Base-by-base conservation (phyloP, 2,888 invertebrate genomes). In the Cryptophagus acutangulus region DNA sequence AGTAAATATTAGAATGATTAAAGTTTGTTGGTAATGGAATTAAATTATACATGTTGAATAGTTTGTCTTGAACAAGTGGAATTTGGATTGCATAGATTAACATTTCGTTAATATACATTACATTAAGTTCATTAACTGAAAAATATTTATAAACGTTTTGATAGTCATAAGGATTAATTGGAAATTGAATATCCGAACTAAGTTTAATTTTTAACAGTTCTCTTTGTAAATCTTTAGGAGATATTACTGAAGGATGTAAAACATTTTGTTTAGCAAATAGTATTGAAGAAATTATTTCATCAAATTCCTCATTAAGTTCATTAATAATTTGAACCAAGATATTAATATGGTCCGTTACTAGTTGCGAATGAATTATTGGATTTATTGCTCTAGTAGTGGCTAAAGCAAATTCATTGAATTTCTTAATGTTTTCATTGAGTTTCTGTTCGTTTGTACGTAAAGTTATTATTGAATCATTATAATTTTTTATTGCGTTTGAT, bases 401-500 rank as follows among this genome's bases (percentile, higher is more conserved):
- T 5, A 3, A 8, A 8, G 2, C n/a, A 31, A 31, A 31, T 15
- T 31, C 16, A 16, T 31, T 31, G 16, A 31, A 31, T 31, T 31
- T 8, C 3, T 5, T 3, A 31, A 31, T 31, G n/a, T 31, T 31
- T 3, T 31, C 31, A 31, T 31, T 31, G 3, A 31, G 12, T 31
- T 41, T 43, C 3, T 39, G 16, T 38, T 50, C 46, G 16, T 46
- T 48, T 15, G 24, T 2, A 33, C 39, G 39, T n/a, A 46, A 37
- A 2, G 29, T 24, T 29, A 8, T 8, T 13, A 45, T 12, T 8
- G 48, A 48, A 9, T 38, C 13, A 33, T 52, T 52, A 36, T 52
- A 49, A 37, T 48, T 46, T 6, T 20, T 14, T 13, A 52, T 48
- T 2, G 49, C 37, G 6, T 36, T 40, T 2, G 49, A 48, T 17